These are phyloP conservation scores for Limosa lapponica DNA, from an alignment of 2,797 vertebrate species.

Conservation along the genomic window DNA sequence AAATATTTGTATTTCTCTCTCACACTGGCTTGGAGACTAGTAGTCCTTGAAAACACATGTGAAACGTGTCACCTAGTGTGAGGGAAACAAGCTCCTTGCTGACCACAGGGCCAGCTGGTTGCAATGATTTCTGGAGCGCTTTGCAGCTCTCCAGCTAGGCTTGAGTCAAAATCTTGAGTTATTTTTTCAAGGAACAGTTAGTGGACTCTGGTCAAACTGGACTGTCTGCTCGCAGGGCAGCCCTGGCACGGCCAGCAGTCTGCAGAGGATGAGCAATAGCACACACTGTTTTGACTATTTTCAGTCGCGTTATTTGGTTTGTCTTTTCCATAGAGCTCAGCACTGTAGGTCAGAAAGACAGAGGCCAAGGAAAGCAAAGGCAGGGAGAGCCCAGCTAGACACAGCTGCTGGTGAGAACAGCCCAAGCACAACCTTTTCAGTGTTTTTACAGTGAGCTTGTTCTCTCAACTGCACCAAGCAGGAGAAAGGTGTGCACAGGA, in stretches of 20 bases:
- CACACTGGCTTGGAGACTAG: neutral
- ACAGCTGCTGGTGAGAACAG: neutral
- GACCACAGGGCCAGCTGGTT: neutral
- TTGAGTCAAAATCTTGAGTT: neutral
- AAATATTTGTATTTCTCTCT: neutral
- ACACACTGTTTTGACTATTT: neutral
- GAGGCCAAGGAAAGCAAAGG: neutral
- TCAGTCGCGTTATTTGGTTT: neutral
- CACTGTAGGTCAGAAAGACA: neutral
- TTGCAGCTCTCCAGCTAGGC: fast-evolving
- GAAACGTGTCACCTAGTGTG: neutral
- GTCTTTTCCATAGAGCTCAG: neutral
- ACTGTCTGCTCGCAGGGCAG: neutral
- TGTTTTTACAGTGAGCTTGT: neutral
- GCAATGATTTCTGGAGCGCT: neutral
- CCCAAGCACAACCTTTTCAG: neutral
- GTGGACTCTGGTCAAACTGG: neutral
- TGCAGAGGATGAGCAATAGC: neutral
- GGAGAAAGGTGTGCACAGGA: neutral
- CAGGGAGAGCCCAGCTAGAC: neutral
- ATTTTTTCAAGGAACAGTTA: neutral
- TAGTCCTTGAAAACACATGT: neutral
- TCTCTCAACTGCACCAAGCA: neutral
- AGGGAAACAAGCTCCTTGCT: neutral
- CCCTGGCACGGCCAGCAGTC: neutral